Percentiles rank a stretch among this genome's conserved stretches.
Conservation (phyloP, 2,113 vertebrate genomes). For the Eolophus roseicapilla region DNA sequence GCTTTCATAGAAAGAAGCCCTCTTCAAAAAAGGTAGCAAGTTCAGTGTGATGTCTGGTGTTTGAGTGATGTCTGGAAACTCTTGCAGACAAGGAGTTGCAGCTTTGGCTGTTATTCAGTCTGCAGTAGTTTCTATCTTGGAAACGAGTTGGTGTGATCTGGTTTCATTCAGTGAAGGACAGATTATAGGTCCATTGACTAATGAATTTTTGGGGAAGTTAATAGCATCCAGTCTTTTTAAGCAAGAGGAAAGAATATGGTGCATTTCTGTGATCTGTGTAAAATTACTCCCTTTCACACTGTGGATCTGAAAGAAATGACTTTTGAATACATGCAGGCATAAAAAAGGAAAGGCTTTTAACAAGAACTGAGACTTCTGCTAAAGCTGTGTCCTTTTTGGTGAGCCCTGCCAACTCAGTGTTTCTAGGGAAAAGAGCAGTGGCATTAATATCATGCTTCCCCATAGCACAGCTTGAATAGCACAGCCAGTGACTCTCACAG, state of each 20-base stretch:
- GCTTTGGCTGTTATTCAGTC: background rate
- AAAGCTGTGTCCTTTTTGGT: background rate
- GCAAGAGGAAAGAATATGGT: background rate
- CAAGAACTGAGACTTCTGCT: background rate
- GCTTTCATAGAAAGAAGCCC: background rate
- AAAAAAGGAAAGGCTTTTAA: background rate
- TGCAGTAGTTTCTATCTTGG: background rate
- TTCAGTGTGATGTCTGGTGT: background rate
- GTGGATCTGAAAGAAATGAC: background rate
- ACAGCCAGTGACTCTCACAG: background rate
- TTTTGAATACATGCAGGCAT: background rate
- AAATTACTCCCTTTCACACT: background rate
- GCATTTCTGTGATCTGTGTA: background rate
- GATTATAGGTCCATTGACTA: background rate
- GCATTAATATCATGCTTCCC: rapidly evolving
- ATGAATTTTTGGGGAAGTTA: background rate
- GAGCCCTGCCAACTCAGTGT: background rate
- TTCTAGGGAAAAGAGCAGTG: background rate
- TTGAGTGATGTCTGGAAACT: background rate
- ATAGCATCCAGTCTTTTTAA: background rate
- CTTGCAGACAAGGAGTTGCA: background rate
- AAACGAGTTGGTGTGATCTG: background rate
- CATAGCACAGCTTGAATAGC: background rate
- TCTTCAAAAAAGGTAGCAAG: background rate
- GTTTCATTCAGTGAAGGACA: background rate